phyloP scores from a whole-genome alignment of 2,797 vertebrate genomes.

The Labroides dimidiatus region DNA sequence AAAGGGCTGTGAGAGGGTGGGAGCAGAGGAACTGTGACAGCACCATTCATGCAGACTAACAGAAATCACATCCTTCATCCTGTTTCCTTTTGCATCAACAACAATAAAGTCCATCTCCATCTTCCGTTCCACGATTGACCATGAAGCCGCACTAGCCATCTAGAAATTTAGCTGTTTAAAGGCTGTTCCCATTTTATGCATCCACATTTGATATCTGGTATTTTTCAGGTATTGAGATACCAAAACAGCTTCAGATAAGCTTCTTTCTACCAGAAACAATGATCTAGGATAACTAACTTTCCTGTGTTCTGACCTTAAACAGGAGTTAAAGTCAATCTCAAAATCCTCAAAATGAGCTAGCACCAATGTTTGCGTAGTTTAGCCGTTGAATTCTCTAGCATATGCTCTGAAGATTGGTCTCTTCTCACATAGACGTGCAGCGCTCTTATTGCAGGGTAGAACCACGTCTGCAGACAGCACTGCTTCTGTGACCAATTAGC shows the following conservation, averaged over 20 bases:
- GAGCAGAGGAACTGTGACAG: slow-evolving; percentile 37
- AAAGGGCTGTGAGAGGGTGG: background rate
- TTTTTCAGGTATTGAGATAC: slow-evolving; percentile 57
- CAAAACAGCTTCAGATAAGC: slow-evolving; percentile 47
- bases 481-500: slow-evolving; percentile 71
- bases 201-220: slow-evolving; percentile 46
- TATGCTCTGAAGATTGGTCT: slow-evolving; percentile 2
- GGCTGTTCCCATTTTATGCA: slow-evolving; percentile 29
- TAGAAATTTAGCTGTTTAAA: too few species aligned
- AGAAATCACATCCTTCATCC: slow-evolving; percentile 46
- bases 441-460: slow-evolving; percentile 17
- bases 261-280: slow-evolving; percentile 42
- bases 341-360: slow-evolving; percentile 18
- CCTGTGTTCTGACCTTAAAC: slow-evolving; percentile 43
- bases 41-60: slow-evolving; percentile 48
- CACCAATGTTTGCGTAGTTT: slow-evolving; percentile 1
- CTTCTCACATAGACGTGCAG: slow-evolving; percentile 7
- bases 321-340: slow-evolving; percentile 14
- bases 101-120: slow-evolving; percentile 11
- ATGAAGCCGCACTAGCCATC: too few species aligned
- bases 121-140: background rate
- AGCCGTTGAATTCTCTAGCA: background rate
- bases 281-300: slow-evolving; percentile 65
- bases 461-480: slow-evolving; percentile 59
- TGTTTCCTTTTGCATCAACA: slow-evolving; percentile 50